A percentile compares a stretch with the other conserved stretches of the same genome.
Conservation (phyloP, 2,888 invertebrate genomes). For the Micoletzkya japonica region DNA sequence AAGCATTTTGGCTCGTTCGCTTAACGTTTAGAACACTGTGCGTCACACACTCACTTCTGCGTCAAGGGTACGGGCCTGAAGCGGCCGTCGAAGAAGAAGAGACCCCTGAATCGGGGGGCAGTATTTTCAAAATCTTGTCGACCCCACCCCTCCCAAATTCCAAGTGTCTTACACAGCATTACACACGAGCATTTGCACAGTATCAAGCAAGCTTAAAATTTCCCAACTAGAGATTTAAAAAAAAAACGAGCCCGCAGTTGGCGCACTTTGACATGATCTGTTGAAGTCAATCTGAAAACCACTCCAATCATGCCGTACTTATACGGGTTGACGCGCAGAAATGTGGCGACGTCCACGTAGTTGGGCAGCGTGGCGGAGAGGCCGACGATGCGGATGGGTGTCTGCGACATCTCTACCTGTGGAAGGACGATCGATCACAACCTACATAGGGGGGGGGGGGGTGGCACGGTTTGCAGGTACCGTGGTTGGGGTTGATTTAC, state of each 20-base stretch:
- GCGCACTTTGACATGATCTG: too few relatives aligned
- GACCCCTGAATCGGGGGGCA: slow-evolving; percentile 54
- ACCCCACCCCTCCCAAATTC: too few relatives aligned
- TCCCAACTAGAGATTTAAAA: too few relatives aligned
- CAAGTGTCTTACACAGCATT: too few relatives aligned
- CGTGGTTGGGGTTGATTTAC: too few relatives aligned
- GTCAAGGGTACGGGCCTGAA: slow-evolving; percentile 80
- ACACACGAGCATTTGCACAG: too few relatives aligned
- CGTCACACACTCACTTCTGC: slow-evolving; percentile 44
- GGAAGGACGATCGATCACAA: not conserved
- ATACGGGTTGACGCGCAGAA: slow-evolving; percentile 88
- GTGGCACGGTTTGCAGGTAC: not conserved
- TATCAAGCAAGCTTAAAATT: too few relatives aligned
- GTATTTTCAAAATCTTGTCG: not conserved
- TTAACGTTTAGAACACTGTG: too few relatives aligned
- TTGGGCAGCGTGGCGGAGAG: slow-evolving; percentile 90
- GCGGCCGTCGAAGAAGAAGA: slow-evolving; percentile 74
- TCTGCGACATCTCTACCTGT: slow-evolving; percentile 69
- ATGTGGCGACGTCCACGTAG: slow-evolving; percentile 91
- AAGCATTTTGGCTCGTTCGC: too few relatives aligned
- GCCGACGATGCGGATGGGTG: slow-evolving; percentile 87
- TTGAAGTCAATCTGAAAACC: too few relatives aligned
- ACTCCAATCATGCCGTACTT: slow-evolving; percentile 32
- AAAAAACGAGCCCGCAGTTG: too few relatives aligned
- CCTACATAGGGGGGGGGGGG: not conserved